Conservation (phyloP, 2,113 vertebrate genomes). For the Meriones unguiculatus region DNA sequence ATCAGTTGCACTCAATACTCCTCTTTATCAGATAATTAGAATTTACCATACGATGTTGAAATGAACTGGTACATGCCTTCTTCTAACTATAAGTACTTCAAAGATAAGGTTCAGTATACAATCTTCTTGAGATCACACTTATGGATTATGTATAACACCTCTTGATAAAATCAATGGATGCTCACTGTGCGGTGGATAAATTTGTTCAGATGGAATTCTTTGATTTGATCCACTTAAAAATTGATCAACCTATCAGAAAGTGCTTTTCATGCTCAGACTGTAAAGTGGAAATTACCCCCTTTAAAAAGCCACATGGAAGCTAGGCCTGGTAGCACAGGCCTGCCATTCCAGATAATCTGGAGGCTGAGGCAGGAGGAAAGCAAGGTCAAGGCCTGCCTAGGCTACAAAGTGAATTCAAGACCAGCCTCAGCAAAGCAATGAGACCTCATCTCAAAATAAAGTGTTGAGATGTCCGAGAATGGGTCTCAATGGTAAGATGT, state of each 20-base stretch:
- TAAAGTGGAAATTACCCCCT: neutral
- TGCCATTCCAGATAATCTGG: neutral
- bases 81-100: neutral
- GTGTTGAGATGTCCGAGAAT: neutral
- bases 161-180: neutral
- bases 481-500: too few species aligned
- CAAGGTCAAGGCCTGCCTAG: neutral
- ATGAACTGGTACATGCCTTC: conserved; percentile 44
- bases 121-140: neutral
- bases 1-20: neutral
- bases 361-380: neutral
- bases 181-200: neutral
- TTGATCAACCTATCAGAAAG: neutral
- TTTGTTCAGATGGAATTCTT: neutral
- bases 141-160: neutral
- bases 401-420: neutral
- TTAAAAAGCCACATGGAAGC: neutral
- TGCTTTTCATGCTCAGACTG: neutral
- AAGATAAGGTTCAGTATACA: neutral
- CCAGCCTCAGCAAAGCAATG: neutral
- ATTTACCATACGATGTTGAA: conserved; percentile 63
- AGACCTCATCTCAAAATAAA: neutral
- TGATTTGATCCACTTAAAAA: neutral
- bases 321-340: neutral
- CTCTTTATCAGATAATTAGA: conserved; percentile 31